Evolutionary conservation across 2,797 vertebrate genomes (phyloP).

Genomic region (Atherinosoma microstoma): DNA sequence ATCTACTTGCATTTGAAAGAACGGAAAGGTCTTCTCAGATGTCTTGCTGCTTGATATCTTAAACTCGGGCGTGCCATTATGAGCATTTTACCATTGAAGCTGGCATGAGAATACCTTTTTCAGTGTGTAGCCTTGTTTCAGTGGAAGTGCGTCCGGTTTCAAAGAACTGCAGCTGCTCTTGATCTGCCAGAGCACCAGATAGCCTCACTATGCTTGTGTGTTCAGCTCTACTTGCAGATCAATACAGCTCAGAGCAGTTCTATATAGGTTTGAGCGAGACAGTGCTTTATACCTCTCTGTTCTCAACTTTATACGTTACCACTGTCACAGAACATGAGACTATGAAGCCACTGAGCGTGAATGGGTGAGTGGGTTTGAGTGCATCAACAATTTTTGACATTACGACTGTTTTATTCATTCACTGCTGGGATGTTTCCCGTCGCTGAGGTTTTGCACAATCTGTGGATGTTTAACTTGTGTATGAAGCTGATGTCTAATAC

Average conservation of each 20-base stretch:
- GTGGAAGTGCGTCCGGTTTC: slow-evolving; percentile 72
- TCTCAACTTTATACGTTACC: slow-evolving; percentile 54
- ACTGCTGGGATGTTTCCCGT: slow-evolving; percentile 23
- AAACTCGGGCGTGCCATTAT: slow-evolving; percentile 35
- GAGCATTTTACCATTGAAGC: slow-evolving; percentile 38
- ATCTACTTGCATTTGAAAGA: slow-evolving; percentile 24
- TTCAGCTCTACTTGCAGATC: slow-evolving; percentile 78
- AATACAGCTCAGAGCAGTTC: slow-evolving; percentile 68
- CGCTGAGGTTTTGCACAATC: slow-evolving; percentile 32
- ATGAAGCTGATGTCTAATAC: slow-evolving; percentile 24
- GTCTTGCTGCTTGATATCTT: slow-evolving; percentile 45
- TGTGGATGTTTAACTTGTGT: slow-evolving; percentile 33
- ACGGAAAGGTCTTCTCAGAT: slow-evolving; percentile 37
- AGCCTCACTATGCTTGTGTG: slow-evolving; percentile 61
- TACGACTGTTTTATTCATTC: slow-evolving; percentile 53
- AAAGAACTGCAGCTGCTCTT: slow-evolving; percentile 77
- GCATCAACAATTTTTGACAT: slow-evolving; percentile 55
- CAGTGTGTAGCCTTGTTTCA: slow-evolving; percentile 44
- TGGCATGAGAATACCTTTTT: slow-evolving; percentile 53
- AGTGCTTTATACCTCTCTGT: slow-evolving; percentile 53
- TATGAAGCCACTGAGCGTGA: slow-evolving; percentile 32
- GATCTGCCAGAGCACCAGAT: slow-evolving; percentile 70
- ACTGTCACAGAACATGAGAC: slow-evolving; percentile 31
- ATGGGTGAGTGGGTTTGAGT: slow-evolving; percentile 56
- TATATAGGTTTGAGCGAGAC: slow-evolving; percentile 50